Conservation (phyloP, 2,113 vertebrate genomes). For the Burhinus bistriatus region DNA sequence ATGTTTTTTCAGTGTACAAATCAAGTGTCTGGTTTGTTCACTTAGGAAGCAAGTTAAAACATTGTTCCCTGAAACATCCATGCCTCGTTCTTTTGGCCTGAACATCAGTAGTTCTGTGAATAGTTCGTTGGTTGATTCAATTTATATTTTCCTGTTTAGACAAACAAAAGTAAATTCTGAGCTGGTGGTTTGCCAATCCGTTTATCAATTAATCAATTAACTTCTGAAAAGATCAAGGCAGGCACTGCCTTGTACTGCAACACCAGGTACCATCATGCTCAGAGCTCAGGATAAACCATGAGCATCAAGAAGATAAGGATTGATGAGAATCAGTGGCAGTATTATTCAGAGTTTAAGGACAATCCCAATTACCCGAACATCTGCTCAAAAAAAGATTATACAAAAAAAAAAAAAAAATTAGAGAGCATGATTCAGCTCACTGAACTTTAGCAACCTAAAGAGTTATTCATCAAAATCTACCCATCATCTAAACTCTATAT, state of each 20-base stretch:
- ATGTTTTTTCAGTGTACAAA: background rate
- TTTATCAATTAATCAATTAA: background rate
- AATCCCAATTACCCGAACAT: background rate
- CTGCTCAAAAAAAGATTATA: background rate
- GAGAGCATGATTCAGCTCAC: background rate
- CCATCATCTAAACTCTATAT: background rate
- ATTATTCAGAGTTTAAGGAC: background rate
- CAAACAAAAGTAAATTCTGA: background rate
- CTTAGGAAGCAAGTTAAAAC: background rate
- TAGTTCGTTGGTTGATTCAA: background rate
- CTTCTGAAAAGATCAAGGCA: background rate
- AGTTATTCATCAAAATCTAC: background rate
- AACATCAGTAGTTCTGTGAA: background rate
- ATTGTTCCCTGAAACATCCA: background rate
- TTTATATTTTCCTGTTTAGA: background rate
- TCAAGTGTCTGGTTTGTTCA: background rate
- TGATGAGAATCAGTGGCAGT: background rate
- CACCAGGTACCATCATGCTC: accelerated
- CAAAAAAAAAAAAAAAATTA: background rate
- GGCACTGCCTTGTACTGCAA: background rate
- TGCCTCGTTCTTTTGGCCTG: background rate
- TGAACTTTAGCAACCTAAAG: background rate
- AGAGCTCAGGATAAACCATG: background rate
- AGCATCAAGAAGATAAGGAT: background rate
- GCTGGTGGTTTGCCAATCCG: background rate